Conservation (phyloP, 2,797 vertebrate genomes). For the Gymnocypris eckloni region DNA sequence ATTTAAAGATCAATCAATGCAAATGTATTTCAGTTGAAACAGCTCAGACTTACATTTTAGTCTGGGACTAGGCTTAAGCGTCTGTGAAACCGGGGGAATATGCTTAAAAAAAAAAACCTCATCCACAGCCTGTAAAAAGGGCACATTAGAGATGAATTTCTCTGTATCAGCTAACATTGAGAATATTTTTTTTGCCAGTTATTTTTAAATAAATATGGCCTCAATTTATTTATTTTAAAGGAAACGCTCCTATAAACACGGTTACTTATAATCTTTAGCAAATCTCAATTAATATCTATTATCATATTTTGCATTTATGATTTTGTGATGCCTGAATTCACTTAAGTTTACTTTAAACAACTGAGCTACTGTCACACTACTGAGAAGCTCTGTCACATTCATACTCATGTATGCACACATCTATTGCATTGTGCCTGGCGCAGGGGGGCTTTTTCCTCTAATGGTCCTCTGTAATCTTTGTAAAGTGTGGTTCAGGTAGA, state of each 20-base stretch:
- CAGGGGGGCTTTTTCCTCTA: constrained; percentile 10
- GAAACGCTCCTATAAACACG: background rate
- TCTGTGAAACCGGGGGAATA: too few relatives aligned
- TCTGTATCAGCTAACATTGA: too few relatives aligned
- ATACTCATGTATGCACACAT: background rate
- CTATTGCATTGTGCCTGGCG: background rate
- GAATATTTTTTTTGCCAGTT: too few relatives aligned
- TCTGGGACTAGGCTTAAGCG: too few relatives aligned
- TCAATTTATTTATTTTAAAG: background rate
- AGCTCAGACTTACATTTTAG: too few relatives aligned
- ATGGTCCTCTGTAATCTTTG: constrained; percentile 30
- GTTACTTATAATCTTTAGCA: background rate
- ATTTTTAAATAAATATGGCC: background rate
- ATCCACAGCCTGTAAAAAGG: background rate
- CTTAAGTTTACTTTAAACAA: background rate
- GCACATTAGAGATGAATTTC: too few relatives aligned
- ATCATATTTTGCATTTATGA: background rate
- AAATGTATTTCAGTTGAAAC: too few relatives aligned
- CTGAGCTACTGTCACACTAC: background rate
- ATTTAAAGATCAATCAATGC: too few relatives aligned
- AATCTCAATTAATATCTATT: background rate
- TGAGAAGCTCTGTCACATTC: background rate
- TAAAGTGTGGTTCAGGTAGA: constrained; percentile 33
- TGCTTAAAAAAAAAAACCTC: too few relatives aligned
- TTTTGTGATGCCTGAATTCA: background rate